A percentile compares a stretch with the other conserved stretches of the same genome.
Conservation (phyloP, 2,888 invertebrate species). For the Drosophila bunnanda region DNA sequence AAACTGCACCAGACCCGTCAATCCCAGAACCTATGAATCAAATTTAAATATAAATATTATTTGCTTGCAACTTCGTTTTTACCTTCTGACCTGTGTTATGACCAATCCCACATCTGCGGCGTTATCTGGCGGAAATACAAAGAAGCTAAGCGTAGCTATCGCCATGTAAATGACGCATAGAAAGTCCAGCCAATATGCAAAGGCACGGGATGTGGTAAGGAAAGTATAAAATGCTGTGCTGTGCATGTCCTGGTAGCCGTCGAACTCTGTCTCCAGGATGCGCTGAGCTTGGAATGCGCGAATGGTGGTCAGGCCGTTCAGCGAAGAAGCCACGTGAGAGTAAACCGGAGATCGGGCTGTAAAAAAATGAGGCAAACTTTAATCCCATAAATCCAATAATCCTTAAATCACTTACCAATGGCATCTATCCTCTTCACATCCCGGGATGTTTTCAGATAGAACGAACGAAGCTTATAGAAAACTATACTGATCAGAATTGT, state of each 20-base stretch:
- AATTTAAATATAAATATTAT: background rate
- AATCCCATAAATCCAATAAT: too few species aligned
- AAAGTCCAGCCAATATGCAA: constrained; percentile 96
- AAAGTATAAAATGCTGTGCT: constrained; percentile 97
- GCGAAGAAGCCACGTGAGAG: constrained; percentile 94
- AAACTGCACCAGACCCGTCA: constrained; percentile 90
- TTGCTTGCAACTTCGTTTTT: background rate
- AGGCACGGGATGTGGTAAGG: constrained; percentile 95
- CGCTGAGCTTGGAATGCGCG: constrained; percentile 93
- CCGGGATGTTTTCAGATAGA: constrained; percentile 92
- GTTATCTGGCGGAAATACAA: constrained; percentile 88
- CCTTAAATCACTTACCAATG: constrained; percentile 91
- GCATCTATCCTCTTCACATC: constrained; percentile 93
- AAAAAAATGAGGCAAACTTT: too few species aligned
- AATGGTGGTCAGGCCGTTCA: constrained; percentile 97
- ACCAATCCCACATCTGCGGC: constrained; percentile 92
- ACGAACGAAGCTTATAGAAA: constrained; percentile 90
- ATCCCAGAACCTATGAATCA: constrained; percentile 86
- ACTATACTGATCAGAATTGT: constrained; percentile 89
- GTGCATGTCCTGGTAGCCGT: constrained; percentile 92
- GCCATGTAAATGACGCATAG: constrained; percentile 94
- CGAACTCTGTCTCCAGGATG: constrained; percentile 91
- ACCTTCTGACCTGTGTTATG: constrained; percentile 89
- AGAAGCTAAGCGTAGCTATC: constrained; percentile 93
- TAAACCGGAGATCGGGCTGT: constrained; percentile 96